Percentiles rank a stretch among this genome's conserved stretches.
phyloP scores from a whole-genome alignment of 1,140 invertebrate species.

The Lethocerus indicus region DNA sequence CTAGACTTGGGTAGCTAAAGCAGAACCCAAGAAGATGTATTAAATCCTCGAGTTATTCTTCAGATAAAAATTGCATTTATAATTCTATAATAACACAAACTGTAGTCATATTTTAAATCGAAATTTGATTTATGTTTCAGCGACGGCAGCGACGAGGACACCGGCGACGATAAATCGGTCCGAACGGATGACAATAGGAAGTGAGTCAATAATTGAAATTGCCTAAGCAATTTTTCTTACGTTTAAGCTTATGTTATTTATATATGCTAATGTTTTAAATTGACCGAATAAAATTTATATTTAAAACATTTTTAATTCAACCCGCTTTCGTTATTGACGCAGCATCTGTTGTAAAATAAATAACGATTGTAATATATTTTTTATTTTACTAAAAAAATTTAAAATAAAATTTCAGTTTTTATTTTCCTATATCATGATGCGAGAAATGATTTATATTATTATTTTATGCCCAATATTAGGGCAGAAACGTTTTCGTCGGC shows the following conservation, averaged over 20 bases:
- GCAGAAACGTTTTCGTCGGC: too few species aligned
- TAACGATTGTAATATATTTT: neutral
- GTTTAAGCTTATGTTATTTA: neutral
- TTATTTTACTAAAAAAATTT: neutral
- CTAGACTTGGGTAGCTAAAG: too few species aligned
- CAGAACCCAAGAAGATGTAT: too few species aligned
- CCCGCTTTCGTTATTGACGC: neutral
- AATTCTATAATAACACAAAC: too few species aligned
- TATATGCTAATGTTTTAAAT: neutral
- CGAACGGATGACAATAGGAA: constrained; percentile 49
- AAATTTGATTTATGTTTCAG: too few species aligned
- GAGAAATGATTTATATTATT: too few species aligned
- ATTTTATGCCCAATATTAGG: too few species aligned
- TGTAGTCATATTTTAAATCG: too few species aligned
- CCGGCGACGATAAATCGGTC: constrained; percentile 39
- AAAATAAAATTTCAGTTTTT: too few species aligned
- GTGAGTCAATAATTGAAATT: constrained; percentile 27
- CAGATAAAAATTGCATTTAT: too few species aligned
- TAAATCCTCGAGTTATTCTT: too few species aligned
- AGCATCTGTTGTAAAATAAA: neutral
- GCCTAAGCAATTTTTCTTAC: neutral
- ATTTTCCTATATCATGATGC: too few species aligned
- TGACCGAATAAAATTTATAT: neutral
- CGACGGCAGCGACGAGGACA: constrained; percentile 34
- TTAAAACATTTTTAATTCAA: neutral